phyloP scores from a whole-genome alignment of 2,797 vertebrate genomes.

The Argya squamiceps region DNA sequence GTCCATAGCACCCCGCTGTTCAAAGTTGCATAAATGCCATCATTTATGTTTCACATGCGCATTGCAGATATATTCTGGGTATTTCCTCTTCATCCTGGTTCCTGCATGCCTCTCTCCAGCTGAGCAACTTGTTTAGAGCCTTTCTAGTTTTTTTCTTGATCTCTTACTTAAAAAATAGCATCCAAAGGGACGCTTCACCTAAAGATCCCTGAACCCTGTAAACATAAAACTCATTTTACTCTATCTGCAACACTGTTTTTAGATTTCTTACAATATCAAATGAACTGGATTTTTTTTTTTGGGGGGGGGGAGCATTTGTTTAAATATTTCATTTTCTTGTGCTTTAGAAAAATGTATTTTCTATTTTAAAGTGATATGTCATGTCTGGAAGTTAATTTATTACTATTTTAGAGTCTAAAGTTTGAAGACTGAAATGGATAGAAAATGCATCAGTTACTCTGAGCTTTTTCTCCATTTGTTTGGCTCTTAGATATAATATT shows the following conservation, averaged over 20 bases:
- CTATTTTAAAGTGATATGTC: background rate
- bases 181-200: background rate
- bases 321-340: background rate
- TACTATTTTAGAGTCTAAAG: background rate
- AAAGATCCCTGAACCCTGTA: background rate
- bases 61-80: background rate
- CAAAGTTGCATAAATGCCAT: background rate
- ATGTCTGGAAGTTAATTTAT: background rate
- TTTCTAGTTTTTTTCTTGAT: background rate
- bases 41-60: background rate
- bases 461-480: background rate
- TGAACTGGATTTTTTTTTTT: background rate
- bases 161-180: background rate
- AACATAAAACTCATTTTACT: background rate
- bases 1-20: fast-evolving
- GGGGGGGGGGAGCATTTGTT: background rate
- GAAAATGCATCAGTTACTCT: background rate
- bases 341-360: background rate
- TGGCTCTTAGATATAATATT: background rate
- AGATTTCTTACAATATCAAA: background rate
- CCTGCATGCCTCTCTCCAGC: background rate
- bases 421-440: background rate
- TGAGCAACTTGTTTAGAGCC: background rate
- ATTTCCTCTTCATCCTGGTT: background rate
- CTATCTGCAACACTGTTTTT: background rate